phyloP scores from a whole-genome alignment of 2,888 invertebrate species.

The Melanargia galathea region DNA sequence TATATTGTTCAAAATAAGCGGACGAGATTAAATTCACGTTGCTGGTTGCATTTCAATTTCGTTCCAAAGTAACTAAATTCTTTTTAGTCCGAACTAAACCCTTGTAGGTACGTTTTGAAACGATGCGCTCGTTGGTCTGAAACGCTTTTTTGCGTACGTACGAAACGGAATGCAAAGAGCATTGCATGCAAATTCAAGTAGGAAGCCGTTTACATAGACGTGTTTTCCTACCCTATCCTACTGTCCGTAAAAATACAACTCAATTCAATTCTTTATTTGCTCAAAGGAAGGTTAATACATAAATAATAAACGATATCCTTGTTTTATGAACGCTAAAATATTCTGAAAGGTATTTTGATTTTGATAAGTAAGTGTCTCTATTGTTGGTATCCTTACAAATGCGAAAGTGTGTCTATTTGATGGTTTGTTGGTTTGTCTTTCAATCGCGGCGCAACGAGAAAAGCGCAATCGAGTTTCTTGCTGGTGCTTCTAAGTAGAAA shows the following conservation, averaged over 20 bases:
- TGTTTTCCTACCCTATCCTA: slow-evolving; percentile 2
- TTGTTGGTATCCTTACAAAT: no score
- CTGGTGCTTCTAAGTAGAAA: no score
- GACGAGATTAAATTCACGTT: slow-evolving; percentile 2
- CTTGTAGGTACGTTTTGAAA: neutral
- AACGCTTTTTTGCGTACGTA: neutral
- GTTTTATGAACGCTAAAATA: no score
- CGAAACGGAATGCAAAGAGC: slow-evolving; percentile 5
- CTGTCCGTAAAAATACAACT: neutral
- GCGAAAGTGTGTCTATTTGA: no score
- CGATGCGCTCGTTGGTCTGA: slow-evolving; percentile 7
- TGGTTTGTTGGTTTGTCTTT: no score
- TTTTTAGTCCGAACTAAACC: slow-evolving; percentile 5
- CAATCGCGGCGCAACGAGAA: no score
- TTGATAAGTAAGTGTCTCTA: no score
- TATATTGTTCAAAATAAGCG: slow-evolving; percentile 5
- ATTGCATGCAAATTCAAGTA: slow-evolving; percentile 12
- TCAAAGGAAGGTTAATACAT: neutral
- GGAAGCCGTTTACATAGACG: slow-evolving; percentile 6
- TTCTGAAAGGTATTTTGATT: no score
- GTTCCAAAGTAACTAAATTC: neutral
- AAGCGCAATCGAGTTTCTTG: no score
- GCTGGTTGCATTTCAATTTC: slow-evolving; percentile 4
- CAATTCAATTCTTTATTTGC: slow-evolving; percentile 1
- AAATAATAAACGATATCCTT: no score